Base-by-base conservation (phyloP, 2,888 invertebrate species). In the Lypha dubia region DNA sequence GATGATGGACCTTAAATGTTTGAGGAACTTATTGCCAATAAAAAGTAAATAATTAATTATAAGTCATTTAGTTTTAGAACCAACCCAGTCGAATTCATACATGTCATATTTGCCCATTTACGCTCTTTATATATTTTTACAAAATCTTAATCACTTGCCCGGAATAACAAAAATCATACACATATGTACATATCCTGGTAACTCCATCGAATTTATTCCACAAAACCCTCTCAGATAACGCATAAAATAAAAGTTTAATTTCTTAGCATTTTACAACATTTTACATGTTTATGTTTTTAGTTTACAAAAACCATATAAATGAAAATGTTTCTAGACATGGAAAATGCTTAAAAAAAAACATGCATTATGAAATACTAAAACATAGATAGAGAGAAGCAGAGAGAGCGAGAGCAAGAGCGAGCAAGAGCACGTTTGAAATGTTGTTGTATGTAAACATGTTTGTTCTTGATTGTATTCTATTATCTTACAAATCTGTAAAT, bases 401-500 rank as follows among this genome's bases (percentile, higher is more conserved):
- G 17, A 28, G 13, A 38, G n/a, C 17, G 17, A 28, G 13, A 38
- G n/a, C n/a, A n/a, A 28, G 13, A 38, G n/a, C 17, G 17, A 28
- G 13, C n/a, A n/a, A 38, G n/a, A 28, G 17, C 8, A 20, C 20
- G n/a, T n/a, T n/a, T n/a, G n/a, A 17, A 17, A 0, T 24, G 53
- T 17, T n/a, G n/a, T 46, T 60, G n/a, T 35, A 17, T 22, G 46
- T 7, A 0, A 63, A 24, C 5, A 74, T 20, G 6, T 13, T 28
- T 53, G 28, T 51, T 51, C 0, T 13, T 49, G 17, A 51, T 53
- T 65, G 32, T 32, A 20, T 76, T 76, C 24, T 41, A 53, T 65
- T 67, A 83, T 73, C 60, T 77, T 24, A 51, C 13, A 58, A 79
- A 77, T 73, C 67, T 77, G 22, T 35, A 65, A 77, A 82, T 82